A percentile compares a stretch with the other conserved stretches of the same genome.
Conservation (phyloP, 2,888 invertebrate genomes). For the Eristalis tenax region DNA sequence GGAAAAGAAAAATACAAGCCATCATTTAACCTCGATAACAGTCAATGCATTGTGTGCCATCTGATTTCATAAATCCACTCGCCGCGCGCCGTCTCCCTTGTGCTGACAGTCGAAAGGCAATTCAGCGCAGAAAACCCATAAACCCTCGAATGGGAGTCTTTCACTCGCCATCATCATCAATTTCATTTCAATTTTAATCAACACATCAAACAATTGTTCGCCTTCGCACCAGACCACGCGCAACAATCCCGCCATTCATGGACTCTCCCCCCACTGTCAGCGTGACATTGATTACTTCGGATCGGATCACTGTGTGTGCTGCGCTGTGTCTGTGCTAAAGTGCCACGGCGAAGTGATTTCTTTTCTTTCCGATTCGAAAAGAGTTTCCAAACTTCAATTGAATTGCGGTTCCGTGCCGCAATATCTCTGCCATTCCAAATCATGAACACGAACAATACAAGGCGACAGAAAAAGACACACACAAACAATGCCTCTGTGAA, state of each 20-base stretch:
- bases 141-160: not conserved
- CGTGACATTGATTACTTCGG: constrained; percentile 37
- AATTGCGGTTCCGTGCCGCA: constrained; percentile 69
- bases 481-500: constrained; percentile 2
- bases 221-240: not conserved
- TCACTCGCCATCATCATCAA: constrained; percentile 16
- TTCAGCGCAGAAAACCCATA: not conserved
- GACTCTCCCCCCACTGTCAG: constrained; percentile 21
- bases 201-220: constrained; percentile 50
- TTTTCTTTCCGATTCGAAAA: constrained; percentile 44
- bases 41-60: not conserved
- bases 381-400: constrained; percentile 66
- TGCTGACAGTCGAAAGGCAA: not conserved
- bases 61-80: not conserved
- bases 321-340: not conserved
- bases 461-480: constrained; percentile 13
- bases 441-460: constrained; percentile 18
- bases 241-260: constrained; percentile 15
- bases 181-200: constrained; percentile 62
- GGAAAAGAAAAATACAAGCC: not conserved
- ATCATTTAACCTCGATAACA: not conserved
- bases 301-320: constrained; percentile 8
- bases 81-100: not conserved
- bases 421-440: constrained; percentile 38
- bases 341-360: constrained; percentile 46